Base-by-base conservation (phyloP, 2,113 vertebrate genomes). In the Ameiurus melas region DNA sequence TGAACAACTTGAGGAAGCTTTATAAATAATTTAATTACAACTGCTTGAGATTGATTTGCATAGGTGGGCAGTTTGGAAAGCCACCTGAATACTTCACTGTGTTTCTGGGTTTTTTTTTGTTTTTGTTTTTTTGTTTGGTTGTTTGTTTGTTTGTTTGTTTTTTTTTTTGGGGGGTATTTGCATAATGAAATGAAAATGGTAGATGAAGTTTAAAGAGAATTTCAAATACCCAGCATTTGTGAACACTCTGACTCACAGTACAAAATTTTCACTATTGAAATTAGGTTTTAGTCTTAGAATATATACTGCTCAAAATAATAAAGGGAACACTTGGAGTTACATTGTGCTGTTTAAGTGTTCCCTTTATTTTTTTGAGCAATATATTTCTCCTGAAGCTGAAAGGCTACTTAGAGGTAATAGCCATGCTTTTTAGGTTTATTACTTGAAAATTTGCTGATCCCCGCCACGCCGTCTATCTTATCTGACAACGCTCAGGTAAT, bases 121-220 rank as follows among this genome's bases (percentile, higher is more conserved):
- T 47, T 43, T 5, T 17, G 36, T n/a, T n/a, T n/a, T n/a, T n/a
- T n/a, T n/a, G n/a, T n/a, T 36, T 36, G 36, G 1, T 36, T 36
- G 36, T 36, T 36, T 36, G 36, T 36, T 36, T 36, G 36, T 36
- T 36, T 36, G 36, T 36, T 36, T 22, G 25, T 60, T 36, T 20
- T 3, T 22, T 58, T 5, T 1, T 1, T 36, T 1, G 39, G 6
- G 43, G 43, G 43, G 0, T 0, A 7, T 47, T 36, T 6, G 17
- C 39, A 47, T 39, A 51, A 8, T 66, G 13, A 78, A 78, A 53
- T 27, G 10, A 43, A 66, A 33, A 60, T 1, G 9, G 20, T 27
- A 36, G 39, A 10, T 47, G 14, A 43, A 70, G n/a, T 25, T 30
- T 70, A 17, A 13, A 55, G 9, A 13, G 71, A n/a, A 68, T 68